Evolutionary conservation across 2,113 vertebrate species (phyloP).

Genomic region (Cavia porcellus): DNA sequence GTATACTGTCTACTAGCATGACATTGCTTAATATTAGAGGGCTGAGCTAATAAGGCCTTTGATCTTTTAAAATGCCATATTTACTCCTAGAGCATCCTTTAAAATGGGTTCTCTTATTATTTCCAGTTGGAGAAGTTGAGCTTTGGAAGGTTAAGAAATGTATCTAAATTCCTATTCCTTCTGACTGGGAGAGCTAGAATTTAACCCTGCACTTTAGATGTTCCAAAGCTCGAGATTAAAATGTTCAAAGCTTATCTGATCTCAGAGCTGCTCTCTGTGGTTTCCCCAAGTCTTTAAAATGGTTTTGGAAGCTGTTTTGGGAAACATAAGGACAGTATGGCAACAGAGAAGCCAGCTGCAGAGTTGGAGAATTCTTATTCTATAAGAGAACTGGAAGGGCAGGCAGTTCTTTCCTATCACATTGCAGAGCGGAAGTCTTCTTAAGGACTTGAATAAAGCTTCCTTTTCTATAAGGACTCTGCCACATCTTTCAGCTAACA

Average conservation of each 20-base stretch:
- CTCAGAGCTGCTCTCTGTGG: not conserved
- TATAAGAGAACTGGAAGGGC: not conserved
- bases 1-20: too few species aligned
- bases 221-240: not conserved
- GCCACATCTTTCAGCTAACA: not conserved
- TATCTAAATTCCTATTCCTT: not conserved
- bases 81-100: not conserved
- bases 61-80: not conserved
- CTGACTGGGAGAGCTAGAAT: not conserved
- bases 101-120: not conserved
- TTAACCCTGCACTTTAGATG: not conserved
- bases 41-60: not conserved
- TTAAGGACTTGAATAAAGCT: not conserved
- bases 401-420: not conserved
- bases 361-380: not conserved
- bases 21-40: not conserved
- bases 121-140: not conserved
- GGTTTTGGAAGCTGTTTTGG: not conserved
- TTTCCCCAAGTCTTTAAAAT: not conserved
- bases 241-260: too few species aligned
- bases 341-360: fast-evolving
- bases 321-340: not conserved
- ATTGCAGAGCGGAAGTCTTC: not conserved
- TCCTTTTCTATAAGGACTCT: not conserved
- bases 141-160: not conserved